Base-by-base conservation (phyloP, 2,888 invertebrate species). In the Eilema griseolum region DNA sequence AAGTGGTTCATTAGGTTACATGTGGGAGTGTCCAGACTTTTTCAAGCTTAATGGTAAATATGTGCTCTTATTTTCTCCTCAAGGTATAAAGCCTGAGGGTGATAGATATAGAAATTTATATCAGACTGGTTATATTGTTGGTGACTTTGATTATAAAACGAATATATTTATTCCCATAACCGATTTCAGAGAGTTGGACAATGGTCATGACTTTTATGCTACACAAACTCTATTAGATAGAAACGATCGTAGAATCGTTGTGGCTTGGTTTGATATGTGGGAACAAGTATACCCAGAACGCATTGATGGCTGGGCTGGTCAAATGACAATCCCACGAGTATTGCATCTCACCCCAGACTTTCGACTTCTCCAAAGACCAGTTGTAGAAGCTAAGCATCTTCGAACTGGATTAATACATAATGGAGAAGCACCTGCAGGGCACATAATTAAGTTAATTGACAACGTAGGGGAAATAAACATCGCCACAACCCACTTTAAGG, bases 1-100 rank as follows among this genome's bases (percentile, higher is more conserved):
- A 0, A 84, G 92, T 65, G 93, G 92, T 10, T 80, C 75, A 23
- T 85, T 93, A 1, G 93, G 93, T 0, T 93, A 84, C 61, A 94
- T 95, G 94, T 96, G 92, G 92, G 96, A 96, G 79, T 96, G 96
- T 84, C 96, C 96, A 0, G 95, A 95, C 75, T 92, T 96, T 66
- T 95, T 95, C 57, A 89, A 92, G 76, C 72, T 96, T 0, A 71
- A 87, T 28, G 92, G 90, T 0, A 80, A 85, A 66, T 91, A 84
- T 74, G 83, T 96, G 23, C 81, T 96, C 1, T 74, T 95, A 5
- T 89, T 95, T 69, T 95, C 94, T 10, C 93, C 95, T 0, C 94
- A 95, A 89, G 94, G 95, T 2, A 71, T 95, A 0, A 5, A 81
- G 66, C 73, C 91, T 1, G 77, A 89, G 59, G 95, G 93, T 0